phyloP scores from a whole-genome alignment of 2,888 invertebrate genomes.

The Mantis religiosa region DNA sequence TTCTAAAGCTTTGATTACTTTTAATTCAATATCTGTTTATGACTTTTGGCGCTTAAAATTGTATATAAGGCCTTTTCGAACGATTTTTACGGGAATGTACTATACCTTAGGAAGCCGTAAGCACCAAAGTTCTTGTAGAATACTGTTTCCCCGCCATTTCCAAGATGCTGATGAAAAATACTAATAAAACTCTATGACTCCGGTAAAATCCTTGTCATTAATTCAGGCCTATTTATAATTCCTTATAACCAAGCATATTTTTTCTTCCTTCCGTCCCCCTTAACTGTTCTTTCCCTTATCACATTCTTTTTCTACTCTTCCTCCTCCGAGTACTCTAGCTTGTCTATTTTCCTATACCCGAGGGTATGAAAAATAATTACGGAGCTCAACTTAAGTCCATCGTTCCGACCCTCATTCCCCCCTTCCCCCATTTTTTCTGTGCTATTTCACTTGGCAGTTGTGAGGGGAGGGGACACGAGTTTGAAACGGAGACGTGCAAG shows the following conservation, averaged over 20 bases:
- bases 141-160: not conserved
- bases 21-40: no score
- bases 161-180: slow-evolving; percentile 19
- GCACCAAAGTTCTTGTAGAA: not conserved
- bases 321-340: slow-evolving; percentile 18
- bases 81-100: no score
- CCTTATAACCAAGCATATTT: slow-evolving; percentile 18
- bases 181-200: slow-evolving; percentile 21
- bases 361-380: slow-evolving; percentile 31
- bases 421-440: not conserved
- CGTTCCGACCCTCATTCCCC: slow-evolving; percentile 9
- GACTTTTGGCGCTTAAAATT: no score
- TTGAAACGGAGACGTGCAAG: slow-evolving; percentile 8
- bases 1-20: no score
- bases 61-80: no score
- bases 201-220: slow-evolving; percentile 22
- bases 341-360: slow-evolving; percentile 29
- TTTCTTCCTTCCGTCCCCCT: not conserved
- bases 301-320: not conserved
- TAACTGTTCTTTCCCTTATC: not conserved
- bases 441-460: slow-evolving; percentile 6
- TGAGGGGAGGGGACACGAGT: not conserved
- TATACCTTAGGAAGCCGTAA: not conserved
- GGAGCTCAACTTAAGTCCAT: slow-evolving; percentile 29
- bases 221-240: slow-evolving; percentile 30